Evolutionary conservation across 2,888 invertebrate species (phyloP).

Genomic region (Lissocephala sabroskyi): DNA sequence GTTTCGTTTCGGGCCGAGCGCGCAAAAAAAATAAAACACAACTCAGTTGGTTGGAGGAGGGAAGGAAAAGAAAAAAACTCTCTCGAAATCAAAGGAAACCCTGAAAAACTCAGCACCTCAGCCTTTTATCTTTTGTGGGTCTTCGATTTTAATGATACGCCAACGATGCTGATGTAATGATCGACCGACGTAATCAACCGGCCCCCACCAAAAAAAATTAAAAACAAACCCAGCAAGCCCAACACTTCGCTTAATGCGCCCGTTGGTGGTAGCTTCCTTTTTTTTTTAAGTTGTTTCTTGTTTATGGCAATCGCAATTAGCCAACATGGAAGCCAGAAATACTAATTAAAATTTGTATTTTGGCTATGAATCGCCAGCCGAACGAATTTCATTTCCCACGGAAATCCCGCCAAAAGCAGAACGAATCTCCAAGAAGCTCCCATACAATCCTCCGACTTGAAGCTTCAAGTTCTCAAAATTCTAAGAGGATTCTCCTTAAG

Average conservation of each 20-base stretch:
- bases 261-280: slow-evolving; percentile 1
- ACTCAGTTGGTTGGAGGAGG: too few relatives aligned
- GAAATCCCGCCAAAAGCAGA: too few relatives aligned
- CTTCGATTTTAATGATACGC: slow-evolving; percentile 58
- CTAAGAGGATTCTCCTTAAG: too few relatives aligned
- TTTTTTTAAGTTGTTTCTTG: slow-evolving; percentile 6
- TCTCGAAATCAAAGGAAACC: too few relatives aligned
- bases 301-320: slow-evolving; percentile 13
- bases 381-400: too few relatives aligned
- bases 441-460: too few relatives aligned
- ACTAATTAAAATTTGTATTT: slow-evolving; percentile 1
- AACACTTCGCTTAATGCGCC: background rate
- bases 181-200: slow-evolving; percentile 42
- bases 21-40: slow-evolving; percentile 8
- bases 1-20: slow-evolving; percentile 31
- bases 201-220: slow-evolving; percentile 24
- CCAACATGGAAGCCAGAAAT: slow-evolving; percentile 23
- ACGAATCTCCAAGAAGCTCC: too few relatives aligned
- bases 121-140: slow-evolving; percentile 27
- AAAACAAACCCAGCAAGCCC: too few relatives aligned
- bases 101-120: too few relatives aligned
- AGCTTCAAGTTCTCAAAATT: too few relatives aligned
- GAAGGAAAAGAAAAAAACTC: too few relatives aligned
- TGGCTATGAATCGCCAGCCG: too few relatives aligned
- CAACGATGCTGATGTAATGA: slow-evolving; percentile 47